Base-by-base conservation (phyloP, 2,888 invertebrate genomes). In the Unio delphinus region DNA sequence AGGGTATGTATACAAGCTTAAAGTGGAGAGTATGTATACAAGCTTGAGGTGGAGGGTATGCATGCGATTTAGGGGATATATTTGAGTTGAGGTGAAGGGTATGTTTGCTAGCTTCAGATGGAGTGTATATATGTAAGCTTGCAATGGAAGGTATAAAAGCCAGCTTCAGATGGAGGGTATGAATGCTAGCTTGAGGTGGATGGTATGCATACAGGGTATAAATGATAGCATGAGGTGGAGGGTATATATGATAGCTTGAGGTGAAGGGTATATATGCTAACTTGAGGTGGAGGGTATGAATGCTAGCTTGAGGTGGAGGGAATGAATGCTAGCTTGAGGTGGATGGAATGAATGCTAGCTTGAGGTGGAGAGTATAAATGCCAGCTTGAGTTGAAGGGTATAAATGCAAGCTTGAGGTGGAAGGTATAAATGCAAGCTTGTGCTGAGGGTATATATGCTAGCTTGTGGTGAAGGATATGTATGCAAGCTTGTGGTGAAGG, bases 341-440 rank as follows among this genome's bases (percentile, higher is more conserved):
- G 2, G 94, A 34, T 8, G 7, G 34, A 7, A 34, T 34, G 75
- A 73, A 2, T 96, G 95, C 0, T 92, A 94, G 64, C 91, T 97
- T 61, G 96, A 96, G 86, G 94, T 86, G 3, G 94, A 34, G 0
- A 1, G 34, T 34, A 34, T 34, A 5, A 1, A 34, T 34, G 7
- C 7, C 7, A 1, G 34, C 34, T 34, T 34, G 34, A 7, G 34
- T 1, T 34, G 1, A 1, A 34, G 34, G 7, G 34, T 34, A 34
- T 34, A 76, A 73, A 2, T 96, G 95, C 0, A 92, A 94, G 64
- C 91, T 97, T 61, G 96, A 96, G 86, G 94, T 87, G 3, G 94
- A 34, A 8, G 7, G 34, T 34, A 34, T 34, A 5, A 7, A 34
- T 7, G 7, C 7, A 34, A 1, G 1, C 34, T 34, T 34, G 7